Percentiles rank a stretch among this genome's conserved stretches.
Evolutionary conservation across 2,797 vertebrate species (phyloP).

Genomic region (Smutsia gigantea): DNA sequence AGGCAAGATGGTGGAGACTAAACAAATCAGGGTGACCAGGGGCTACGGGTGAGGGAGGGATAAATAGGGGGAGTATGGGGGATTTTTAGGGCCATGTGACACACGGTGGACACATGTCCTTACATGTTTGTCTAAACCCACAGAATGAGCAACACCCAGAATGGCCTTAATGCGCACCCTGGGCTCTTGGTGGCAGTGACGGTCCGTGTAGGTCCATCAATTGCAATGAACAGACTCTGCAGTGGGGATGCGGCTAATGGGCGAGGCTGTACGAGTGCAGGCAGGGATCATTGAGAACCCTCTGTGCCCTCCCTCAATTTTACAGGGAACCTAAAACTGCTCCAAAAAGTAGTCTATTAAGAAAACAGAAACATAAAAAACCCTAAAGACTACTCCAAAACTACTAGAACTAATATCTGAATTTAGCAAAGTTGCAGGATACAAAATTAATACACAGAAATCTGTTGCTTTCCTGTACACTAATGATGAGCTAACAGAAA

Average conservation of each 20-base stretch:
- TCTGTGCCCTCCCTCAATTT: background rate
- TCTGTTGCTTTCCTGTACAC: too few species aligned
- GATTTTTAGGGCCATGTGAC: background rate
- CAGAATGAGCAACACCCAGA: too few species aligned
- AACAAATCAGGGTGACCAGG: too few species aligned
- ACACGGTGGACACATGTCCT: too few species aligned
- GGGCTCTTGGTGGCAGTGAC: background rate
- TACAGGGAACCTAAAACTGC: background rate
- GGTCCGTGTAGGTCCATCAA: background rate
- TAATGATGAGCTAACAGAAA: too few species aligned
- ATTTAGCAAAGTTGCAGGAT: too few species aligned
- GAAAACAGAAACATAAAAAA: too few species aligned
- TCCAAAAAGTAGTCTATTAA: background rate
- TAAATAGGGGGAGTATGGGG: background rate
- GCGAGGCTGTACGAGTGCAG: background rate
- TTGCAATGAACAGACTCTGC: too few species aligned
- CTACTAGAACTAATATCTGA: too few species aligned
- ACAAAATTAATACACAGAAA: too few species aligned
- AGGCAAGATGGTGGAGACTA: too few species aligned
- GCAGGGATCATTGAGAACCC: background rate
- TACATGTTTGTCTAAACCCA: background rate
- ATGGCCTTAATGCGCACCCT: fast-evolving
- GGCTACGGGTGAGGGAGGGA: background rate
- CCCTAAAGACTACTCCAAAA: too few species aligned
- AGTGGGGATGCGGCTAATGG: background rate